Conservation (phyloP, 2,888 invertebrate species). For the Sericinus montela region DNA sequence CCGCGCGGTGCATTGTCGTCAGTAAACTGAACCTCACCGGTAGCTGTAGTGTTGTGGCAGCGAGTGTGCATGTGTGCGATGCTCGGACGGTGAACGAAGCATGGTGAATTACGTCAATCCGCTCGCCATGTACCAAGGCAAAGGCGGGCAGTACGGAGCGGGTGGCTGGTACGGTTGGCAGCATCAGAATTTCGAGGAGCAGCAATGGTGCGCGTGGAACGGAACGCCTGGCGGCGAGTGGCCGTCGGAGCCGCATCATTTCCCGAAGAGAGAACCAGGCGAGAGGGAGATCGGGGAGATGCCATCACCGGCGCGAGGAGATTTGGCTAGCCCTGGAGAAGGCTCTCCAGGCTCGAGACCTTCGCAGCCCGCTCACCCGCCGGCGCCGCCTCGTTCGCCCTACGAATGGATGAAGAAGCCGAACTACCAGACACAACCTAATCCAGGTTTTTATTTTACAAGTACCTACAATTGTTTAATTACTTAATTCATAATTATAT, state of each 20-base stretch:
- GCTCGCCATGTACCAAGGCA: constrained; percentile 84
- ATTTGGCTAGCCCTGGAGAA: constrained; percentile 77
- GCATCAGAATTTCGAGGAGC: constrained; percentile 76
- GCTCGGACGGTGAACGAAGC: constrained; percentile 71
- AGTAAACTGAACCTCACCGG: constrained; percentile 24
- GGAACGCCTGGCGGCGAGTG: constrained; percentile 68
- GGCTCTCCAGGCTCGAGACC: constrained; percentile 72
- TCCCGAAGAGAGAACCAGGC: constrained; percentile 65
- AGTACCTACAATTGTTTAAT: constrained; percentile 29
- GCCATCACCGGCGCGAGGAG: constrained; percentile 72
- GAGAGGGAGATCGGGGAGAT: constrained; percentile 65
- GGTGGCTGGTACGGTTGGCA: constrained; percentile 75
- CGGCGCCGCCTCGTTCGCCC: constrained; percentile 87
- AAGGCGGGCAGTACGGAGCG: constrained; percentile 72
- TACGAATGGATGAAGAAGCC: constrained; percentile 97
- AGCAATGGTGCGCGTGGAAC: constrained; percentile 79
- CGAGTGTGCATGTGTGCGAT: constrained; percentile 65
- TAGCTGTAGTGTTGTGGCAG: constrained; percentile 60
- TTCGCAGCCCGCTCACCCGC: constrained; percentile 79
- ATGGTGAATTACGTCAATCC: constrained; percentile 89
- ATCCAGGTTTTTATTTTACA: constrained; percentile 83
- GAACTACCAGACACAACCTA: constrained; percentile 90
- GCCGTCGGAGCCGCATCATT: constrained; percentile 72
- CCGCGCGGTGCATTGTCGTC: constrained; percentile 44
- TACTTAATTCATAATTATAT: not conserved